Evolutionary conservation across 2,113 vertebrate genomes (phyloP), one percentile per base, ranked within the genome.

Genomic region (Megalops atlanticus): DNA sequence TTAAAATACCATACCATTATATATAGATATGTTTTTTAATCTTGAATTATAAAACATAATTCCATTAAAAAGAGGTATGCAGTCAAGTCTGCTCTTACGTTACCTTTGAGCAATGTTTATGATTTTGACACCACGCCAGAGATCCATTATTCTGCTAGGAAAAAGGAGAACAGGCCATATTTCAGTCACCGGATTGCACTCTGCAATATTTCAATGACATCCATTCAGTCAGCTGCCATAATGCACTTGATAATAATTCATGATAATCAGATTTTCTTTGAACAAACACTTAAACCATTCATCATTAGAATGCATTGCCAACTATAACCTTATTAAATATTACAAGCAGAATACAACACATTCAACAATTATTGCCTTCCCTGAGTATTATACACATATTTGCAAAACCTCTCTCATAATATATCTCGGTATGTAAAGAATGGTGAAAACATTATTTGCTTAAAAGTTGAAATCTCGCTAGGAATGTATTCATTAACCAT

Each of bases 91-190:
- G 12, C 12, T 39, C 74, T 74, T 41, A 75, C 82, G 81, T 86
- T 96, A 99, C 97, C 97, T 98, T 98, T 80, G 97, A 97, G 93
- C 97, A 99, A 39, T 99, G 97, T 91, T 98, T 99, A 91, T 99
- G 96, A 93, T 96, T 97, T 94, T 97, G 96, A 90, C 97, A 99
- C 97, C 97, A 99, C 81, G 95, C 93, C 95, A 99, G 92, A 58
- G 97, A 98, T 35, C 97, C 96, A 80, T 98, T 99, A 91, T 97
- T 97, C 97, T 99, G 95, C 88, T 89, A 36, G 70, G 78, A 88
- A 21, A 8, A 39, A 24, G 7, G 39, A 52, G 18, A 73, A 72
- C 27, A 47, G 54, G 41, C 64, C 31, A n/a, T 64, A 64, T 10
- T 84, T 64, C 71, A 85, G 85, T 82, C 85, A 80, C 35, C 3